Conservation (phyloP, 2,113 vertebrate species). For the Petaurus breviceps region DNA sequence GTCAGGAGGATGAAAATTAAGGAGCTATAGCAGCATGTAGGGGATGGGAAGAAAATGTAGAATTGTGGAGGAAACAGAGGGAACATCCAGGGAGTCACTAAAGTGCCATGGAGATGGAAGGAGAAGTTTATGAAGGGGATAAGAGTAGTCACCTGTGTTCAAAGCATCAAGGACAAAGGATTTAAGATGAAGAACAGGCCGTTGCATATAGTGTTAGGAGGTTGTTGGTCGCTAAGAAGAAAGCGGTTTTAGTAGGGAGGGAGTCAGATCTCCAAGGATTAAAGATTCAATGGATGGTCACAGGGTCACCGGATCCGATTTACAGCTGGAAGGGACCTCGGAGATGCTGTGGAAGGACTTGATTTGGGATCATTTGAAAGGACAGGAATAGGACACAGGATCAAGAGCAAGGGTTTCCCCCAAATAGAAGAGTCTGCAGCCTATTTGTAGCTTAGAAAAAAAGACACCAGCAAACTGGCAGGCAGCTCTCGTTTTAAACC, state of each 20-base stretch:
- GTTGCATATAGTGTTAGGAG: neutral
- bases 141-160: neutral
- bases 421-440: neutral
- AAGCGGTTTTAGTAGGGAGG: neutral
- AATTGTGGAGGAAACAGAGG: neutral
- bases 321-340: neutral
- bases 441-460: neutral
- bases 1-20: neutral
- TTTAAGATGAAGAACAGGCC: neutral
- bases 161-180: neutral
- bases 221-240: neutral
- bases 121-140: neutral
- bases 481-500: neutral
- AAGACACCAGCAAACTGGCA: neutral
- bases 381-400: neutral
- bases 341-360: neutral
- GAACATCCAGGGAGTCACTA: neutral
- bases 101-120: neutral
- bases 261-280: neutral
- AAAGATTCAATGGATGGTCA: neutral
- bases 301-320: neutral
- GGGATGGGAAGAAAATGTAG: neutral
- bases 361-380: neutral
- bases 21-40: neutral
- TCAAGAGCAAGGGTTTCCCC: neutral